These are phyloP conservation scores for Mesochorus sp. DNA, from an alignment of 2,888 invertebrate genomes.

Conservation along the genomic window DNA sequence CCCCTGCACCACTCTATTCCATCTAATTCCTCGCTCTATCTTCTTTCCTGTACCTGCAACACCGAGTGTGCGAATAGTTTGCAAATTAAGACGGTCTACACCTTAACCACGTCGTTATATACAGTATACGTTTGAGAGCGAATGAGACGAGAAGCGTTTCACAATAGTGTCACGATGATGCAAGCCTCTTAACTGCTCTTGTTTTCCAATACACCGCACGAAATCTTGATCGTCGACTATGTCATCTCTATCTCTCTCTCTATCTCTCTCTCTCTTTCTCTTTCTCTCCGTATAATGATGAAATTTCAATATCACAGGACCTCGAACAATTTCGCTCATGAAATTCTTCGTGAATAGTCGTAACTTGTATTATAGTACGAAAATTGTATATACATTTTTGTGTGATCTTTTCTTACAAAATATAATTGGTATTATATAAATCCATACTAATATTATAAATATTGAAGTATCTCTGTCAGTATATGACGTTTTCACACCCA, in stretches of 20 bases:
- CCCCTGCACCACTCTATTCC: conserved; percentile 15
- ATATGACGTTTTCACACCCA: no score
- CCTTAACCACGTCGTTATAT: conserved; percentile 21
- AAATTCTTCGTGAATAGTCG: neutral
- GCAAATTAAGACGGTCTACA: conserved; percentile 68
- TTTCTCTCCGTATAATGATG: neutral
- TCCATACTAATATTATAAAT: no score
- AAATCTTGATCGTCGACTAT: conserved; percentile 16
- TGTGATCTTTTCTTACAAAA: no score
- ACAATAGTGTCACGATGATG: neutral
- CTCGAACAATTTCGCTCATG: neutral
- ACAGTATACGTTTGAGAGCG: neutral
- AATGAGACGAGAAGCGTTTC: conserved; percentile 37
- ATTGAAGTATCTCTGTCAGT: no score
- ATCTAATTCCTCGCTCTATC: conserved; percentile 17
- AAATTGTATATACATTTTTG: no score
- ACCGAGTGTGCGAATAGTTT: conserved; percentile 66
- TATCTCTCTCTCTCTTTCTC: neutral
- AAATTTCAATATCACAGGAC: neutral
- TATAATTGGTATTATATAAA: no score
- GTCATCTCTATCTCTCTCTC: neutral
- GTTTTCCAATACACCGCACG: conserved; percentile 7
- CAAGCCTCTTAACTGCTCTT: neutral
- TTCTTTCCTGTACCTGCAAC: conserved; percentile 18
- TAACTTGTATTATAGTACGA: neutral